These are phyloP conservation scores for Stenopsyche tienmushanensis DNA, from an alignment of 1,140 invertebrate species.

Conservation along the genomic window DNA sequence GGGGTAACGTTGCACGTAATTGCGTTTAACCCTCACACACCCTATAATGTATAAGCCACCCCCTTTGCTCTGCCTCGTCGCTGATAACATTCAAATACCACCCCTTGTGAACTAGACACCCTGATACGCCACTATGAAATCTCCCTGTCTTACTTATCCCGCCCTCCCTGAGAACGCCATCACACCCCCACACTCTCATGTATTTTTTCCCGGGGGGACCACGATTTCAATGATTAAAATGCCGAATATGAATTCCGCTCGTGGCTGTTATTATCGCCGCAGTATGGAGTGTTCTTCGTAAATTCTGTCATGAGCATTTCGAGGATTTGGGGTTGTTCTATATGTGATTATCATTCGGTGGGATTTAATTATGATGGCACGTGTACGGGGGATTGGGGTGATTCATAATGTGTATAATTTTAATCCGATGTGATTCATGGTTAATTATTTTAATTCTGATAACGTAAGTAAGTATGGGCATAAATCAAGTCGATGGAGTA, in stretches of 20 bases:
- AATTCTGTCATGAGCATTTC: neutral
- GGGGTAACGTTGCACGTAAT: constrained; percentile 36
- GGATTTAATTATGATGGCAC: constrained; percentile 24
- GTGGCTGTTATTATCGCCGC: neutral
- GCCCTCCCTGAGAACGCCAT: neutral
- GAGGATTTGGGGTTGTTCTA: neutral
- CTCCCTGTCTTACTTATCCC: no score
- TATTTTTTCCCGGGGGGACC: neutral
- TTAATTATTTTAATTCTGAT: no score
- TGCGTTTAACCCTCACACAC: constrained; percentile 30
- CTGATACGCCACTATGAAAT: no score
- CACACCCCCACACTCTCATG: neutral
- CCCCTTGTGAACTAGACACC: constrained; percentile 3
- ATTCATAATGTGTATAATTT: no score
- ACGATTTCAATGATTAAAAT: constrained; percentile 1
- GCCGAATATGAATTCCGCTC: neutral
- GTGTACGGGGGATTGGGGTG: no score
- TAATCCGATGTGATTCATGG: no score
- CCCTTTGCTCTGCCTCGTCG: constrained; percentile 12
- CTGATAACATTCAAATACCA: constrained; percentile 39
- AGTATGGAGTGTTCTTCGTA: neutral
- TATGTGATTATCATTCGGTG: constrained; percentile 18
- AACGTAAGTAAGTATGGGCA: no score
- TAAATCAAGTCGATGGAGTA: no score
- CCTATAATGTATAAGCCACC: constrained; percentile 11